A percentile compares a stretch with the other conserved stretches of the same genome.
Evolutionary conservation across 2,888 invertebrate species (phyloP).

Genomic region (Sthenelais limicola): DNA sequence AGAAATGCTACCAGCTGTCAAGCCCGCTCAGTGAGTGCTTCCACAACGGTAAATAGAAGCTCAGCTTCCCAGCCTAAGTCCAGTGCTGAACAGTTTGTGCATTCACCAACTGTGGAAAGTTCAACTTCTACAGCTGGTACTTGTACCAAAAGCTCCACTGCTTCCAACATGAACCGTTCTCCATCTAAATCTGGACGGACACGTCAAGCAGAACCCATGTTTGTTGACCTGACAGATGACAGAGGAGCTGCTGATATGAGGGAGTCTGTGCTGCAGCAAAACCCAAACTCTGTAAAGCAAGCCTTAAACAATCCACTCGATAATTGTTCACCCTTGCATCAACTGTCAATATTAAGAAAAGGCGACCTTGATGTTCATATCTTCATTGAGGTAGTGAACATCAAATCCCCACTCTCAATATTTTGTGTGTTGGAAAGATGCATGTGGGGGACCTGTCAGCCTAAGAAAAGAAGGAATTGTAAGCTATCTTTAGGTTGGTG

Average conservation of each 20-base stretch:
- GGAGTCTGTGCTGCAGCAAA: too few relatives aligned
- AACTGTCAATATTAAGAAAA: too few relatives aligned
- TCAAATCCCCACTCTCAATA: neutral
- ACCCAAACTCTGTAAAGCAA: too few relatives aligned
- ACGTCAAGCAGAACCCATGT: neutral
- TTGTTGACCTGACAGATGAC: slow-evolving; percentile 17
- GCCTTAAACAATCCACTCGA: too few relatives aligned
- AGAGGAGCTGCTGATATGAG: too few relatives aligned
- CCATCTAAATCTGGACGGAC: slow-evolving; percentile 9
- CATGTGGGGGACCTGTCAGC: neutral
- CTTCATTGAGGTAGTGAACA: slow-evolving; percentile 21
- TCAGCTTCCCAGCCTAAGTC: too few relatives aligned
- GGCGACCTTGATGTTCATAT: slow-evolving; percentile 9
- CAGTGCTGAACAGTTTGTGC: too few relatives aligned
- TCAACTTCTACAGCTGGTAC: neutral
- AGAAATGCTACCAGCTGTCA: too few relatives aligned
- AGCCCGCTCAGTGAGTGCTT: neutral
- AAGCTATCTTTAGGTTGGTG: slow-evolving; percentile 4
- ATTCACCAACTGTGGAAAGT: too few relatives aligned
- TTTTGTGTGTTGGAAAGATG: slow-evolving; percentile 14
- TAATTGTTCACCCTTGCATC: too few relatives aligned
- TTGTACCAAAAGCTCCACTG: neutral
- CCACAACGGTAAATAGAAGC: neutral
- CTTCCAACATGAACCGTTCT: neutral
- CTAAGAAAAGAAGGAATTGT: neutral